Evolutionary conservation across 2,888 invertebrate species (phyloP).

Genomic region (Euclidia mi): DNA sequence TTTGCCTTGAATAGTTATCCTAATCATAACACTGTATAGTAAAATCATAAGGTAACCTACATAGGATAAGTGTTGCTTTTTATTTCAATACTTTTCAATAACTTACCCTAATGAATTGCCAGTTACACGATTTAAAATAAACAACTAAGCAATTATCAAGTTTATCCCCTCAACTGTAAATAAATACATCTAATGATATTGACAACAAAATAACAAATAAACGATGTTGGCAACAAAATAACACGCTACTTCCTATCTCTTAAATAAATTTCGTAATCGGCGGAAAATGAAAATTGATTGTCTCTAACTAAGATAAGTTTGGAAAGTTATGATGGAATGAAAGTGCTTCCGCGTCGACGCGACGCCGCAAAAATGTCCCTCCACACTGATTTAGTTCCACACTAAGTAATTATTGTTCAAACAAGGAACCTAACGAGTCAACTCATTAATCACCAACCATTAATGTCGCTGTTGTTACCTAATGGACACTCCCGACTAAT

Average conservation of each 20-base stretch:
- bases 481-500: constrained; percentile 61
- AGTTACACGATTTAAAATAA: too few relatives aligned
- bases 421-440: constrained; percentile 77
- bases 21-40: too few relatives aligned
- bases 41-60: too few relatives aligned
- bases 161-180: neutral
- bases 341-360: constrained; percentile 72
- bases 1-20: too few relatives aligned
- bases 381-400: constrained; percentile 68
- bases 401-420: constrained; percentile 80
- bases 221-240: constrained; percentile 51
- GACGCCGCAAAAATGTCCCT: constrained; percentile 73
- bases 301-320: constrained; percentile 86
- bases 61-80: too few relatives aligned
- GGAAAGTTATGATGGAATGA: constrained; percentile 83
- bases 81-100: too few relatives aligned
- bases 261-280: constrained; percentile 79
- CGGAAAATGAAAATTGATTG: constrained; percentile 88
- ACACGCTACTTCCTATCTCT: constrained; percentile 65
- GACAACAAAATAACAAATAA: constrained; percentile 4
- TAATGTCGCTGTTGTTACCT: constrained; percentile 68
- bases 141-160: too few relatives aligned
- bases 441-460: constrained; percentile 75
- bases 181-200: neutral
- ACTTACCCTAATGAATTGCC: too few relatives aligned